Evolutionary conservation across 1,140 invertebrate species (phyloP).

Genomic region (Drosophila santomea): DNA sequence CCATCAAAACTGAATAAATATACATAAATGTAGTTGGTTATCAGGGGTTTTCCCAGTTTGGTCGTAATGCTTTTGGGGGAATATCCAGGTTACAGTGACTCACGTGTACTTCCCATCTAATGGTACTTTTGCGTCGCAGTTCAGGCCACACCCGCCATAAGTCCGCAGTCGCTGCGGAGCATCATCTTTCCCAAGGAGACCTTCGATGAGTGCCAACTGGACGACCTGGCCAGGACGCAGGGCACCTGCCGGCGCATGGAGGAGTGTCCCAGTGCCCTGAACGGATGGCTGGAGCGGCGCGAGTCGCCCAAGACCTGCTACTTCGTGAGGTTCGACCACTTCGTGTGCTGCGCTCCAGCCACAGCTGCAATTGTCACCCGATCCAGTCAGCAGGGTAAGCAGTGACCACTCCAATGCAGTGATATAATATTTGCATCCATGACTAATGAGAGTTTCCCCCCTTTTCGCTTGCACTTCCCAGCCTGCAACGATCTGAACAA

Average conservation of each 20-base stretch:
- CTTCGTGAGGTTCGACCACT: constrained; percentile 77
- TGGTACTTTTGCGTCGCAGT: constrained; percentile 21
- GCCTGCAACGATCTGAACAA: constrained; percentile 42
- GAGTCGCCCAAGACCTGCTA: constrained; percentile 72
- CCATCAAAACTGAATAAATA: neutral
- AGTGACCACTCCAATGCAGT: neutral
- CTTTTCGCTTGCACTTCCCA: neutral
- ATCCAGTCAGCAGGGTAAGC: constrained; percentile 50
- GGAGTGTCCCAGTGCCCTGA: constrained; percentile 59
- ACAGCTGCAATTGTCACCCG: constrained; percentile 12
- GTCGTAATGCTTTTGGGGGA: constrained; percentile 32
- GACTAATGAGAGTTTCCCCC: constrained; percentile 3
- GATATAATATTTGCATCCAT: neutral
- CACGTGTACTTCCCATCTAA: neutral
- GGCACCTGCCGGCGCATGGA: constrained; percentile 64
- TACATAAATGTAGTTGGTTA: neutral
- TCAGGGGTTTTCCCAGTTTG: neutral
- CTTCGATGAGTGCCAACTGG: constrained; percentile 66
- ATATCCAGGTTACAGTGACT: constrained; percentile 2
- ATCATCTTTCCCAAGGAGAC: constrained; percentile 74
- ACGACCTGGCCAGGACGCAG: constrained; percentile 20
- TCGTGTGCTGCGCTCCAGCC: constrained; percentile 61
- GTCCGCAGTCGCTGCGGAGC: constrained; percentile 54
- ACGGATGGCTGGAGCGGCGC: constrained; percentile 46
- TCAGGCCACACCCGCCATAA: constrained; percentile 34